A percentile compares a stretch with the other conserved stretches of the same genome.
Evolutionary conservation across 35 echinoderm and acorn worm genomes (phyloP).

Genomic region (Stichopus chloronotus): DNA sequence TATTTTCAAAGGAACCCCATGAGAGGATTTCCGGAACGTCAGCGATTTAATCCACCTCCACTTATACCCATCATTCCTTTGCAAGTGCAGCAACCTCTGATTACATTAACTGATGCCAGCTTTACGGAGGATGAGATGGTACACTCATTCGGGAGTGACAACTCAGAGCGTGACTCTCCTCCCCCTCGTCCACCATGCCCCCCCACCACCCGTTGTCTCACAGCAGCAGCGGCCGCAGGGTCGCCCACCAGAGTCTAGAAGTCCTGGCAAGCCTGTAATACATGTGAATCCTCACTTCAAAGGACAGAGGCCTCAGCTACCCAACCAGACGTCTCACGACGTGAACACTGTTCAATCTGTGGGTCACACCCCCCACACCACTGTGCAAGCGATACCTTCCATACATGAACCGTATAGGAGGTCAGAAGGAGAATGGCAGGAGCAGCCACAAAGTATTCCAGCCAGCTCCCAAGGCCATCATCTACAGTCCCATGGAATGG

Average conservation of each 20-base stretch:
- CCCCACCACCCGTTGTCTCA: not conserved
- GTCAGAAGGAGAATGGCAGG: not conserved
- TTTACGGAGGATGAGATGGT: conserved; percentile 52
- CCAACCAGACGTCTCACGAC: not conserved
- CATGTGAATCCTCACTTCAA: conserved; percentile 65
- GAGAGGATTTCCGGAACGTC: not conserved
- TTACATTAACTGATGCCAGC: conserved; percentile 44
- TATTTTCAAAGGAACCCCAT: not conserved
- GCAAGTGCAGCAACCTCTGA: conserved; percentile 21
- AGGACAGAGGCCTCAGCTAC: conserved; percentile 26
- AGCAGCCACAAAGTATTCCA: not conserved
- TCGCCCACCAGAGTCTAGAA: not conserved
- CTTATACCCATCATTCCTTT: conserved; percentile 18
- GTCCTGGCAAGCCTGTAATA: not conserved
- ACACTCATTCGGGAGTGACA: not conserved
- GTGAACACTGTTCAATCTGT: not conserved
- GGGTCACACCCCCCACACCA: not conserved
- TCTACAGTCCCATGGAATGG: not conserved
- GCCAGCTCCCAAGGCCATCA: not conserved
- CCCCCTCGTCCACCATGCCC: not conserved
- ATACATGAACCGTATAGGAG: not conserved
- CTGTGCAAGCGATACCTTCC: not conserved
- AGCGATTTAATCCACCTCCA: not conserved
- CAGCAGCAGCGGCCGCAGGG: not conserved
- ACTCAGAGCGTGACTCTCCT: not conserved